Evolutionary conservation across 1,140 invertebrate species (phyloP), one percentile per base, ranked within the genome.

Genomic region (Drosophila oshimai): DNA sequence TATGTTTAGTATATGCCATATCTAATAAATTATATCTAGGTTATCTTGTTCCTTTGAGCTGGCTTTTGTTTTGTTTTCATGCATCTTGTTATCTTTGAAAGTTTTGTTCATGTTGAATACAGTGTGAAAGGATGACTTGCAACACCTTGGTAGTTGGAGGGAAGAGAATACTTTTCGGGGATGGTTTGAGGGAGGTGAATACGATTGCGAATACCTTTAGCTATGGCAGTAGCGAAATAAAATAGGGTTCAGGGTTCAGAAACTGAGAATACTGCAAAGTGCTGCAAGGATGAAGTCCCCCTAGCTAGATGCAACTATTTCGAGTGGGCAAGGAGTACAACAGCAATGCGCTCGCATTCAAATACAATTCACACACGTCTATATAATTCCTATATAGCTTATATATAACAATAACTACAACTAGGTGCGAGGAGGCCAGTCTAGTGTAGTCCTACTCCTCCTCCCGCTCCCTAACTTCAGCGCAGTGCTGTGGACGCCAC

Each of bases 401-500:
- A 81, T 41, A 78, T 42, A 64, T 64, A 54, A 67, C 64, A 78
- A 20, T 62, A 47, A 50, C 53, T 74, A 74, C 24, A 47, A 26
- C 51, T 81, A 68, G 49, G 37, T 50, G 37, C 24, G 65, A 51
- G 50, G 54, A 44, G 49, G 34, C 3, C 22, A 45, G 5, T 7
- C 20, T 13, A 26, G 18, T 15, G n/a, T 47, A 20, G 18, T 53
- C 49, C 31, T 29, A 49, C 34, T 60, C 57, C 49, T 75, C 74
- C 54, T 86, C 81, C 55, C 53, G 76, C 61, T 73, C 68, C 47
- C 53, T 49, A 24, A 86, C 47, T 33, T 51, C 71, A 80, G 79
- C 80, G 71, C 79, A 75, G 44, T 61, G 80, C 80, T 80, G 80
- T 34, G 76, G 73, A 81, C 89, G 89, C 89, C 89, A 90, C 89